A percentile compares a stretch with the other conserved stretches of the same genome.
phyloP scores from a whole-genome alignment of 2,113 vertebrate species.

The Poicephalus meyeri region DNA sequence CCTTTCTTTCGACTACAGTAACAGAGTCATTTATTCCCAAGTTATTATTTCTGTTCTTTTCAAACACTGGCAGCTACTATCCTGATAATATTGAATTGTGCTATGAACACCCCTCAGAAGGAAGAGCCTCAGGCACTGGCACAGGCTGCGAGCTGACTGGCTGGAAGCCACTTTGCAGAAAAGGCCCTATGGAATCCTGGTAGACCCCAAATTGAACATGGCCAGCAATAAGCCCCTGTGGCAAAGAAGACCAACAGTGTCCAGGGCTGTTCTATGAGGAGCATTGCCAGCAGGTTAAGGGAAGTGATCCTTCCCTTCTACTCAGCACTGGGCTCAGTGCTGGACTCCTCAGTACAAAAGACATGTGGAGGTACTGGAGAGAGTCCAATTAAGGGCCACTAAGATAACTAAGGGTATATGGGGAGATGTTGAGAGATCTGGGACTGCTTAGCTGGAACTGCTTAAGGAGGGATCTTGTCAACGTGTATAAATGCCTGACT shows the following conservation, averaged over 20 bases:
- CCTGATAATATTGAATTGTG: neutral
- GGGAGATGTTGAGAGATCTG: neutral
- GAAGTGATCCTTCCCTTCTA: neutral
- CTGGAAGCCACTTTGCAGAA: neutral
- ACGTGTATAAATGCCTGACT: neutral
- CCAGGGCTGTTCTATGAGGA: neutral
- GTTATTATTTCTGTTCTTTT: neutral
- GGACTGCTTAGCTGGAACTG: neutral
- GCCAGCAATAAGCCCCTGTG: neutral
- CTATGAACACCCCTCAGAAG: neutral
- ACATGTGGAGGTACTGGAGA: neutral
- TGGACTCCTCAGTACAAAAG: neutral
- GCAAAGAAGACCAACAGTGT: neutral
- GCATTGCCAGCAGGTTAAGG: neutral
- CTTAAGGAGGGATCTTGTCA: neutral
- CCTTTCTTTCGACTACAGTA: constrained; percentile 41
- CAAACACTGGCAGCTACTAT: neutral
- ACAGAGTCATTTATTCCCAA: constrained; percentile 22
- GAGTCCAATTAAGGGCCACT: neutral
- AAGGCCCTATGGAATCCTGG: neutral
- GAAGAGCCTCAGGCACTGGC: neutral
- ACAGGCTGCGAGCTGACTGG: neutral
- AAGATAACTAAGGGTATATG: neutral
- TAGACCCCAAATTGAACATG: neutral
- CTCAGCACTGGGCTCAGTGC: neutral